A percentile compares a stretch with the other conserved stretches of the same genome.
These are phyloP conservation scores for Ormyrus pomaceus DNA, from an alignment of 2,888 invertebrate species.

Conservation along the genomic window DNA sequence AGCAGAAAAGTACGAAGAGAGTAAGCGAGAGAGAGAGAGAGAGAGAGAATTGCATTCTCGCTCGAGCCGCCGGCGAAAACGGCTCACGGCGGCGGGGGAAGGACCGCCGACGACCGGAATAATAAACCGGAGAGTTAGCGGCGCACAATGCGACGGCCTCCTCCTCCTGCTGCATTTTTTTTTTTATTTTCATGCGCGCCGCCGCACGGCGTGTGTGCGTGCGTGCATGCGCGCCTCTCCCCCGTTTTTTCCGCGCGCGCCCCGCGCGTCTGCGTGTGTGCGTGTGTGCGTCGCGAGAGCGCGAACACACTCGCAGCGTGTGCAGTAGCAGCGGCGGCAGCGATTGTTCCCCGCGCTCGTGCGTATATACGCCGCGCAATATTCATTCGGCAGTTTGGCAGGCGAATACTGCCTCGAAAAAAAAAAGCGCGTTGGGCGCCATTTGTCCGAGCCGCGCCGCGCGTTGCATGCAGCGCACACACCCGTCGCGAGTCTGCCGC, in stretches of 20 bases:
- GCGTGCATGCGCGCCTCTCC: background rate
- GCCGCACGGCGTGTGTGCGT: background rate
- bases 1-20: background rate
- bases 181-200: slow-evolving; percentile 16
- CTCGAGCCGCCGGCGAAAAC: slow-evolving; percentile 29
- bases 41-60: background rate
- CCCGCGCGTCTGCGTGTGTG: slow-evolving; percentile 1
- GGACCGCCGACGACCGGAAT: slow-evolving; percentile 36
- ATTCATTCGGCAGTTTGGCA: slow-evolving; percentile 43
- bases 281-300: background rate
- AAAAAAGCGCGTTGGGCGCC: background rate
- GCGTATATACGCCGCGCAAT: slow-evolving; percentile 8
- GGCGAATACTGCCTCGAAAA: slow-evolving; percentile 5
- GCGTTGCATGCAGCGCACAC: background rate
- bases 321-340: slow-evolving; percentile 4
- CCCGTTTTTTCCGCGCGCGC: background rate
- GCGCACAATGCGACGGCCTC: slow-evolving; percentile 39
- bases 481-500: slow-evolving; percentile 20
- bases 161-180: background rate
- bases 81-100: background rate
- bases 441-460: background rate
- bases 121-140: slow-evolving; percentile 48
- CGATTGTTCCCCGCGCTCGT: slow-evolving; percentile 23
- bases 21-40: background rate
- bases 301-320: background rate